Base-by-base conservation (phyloP, 1,140 invertebrate species). In the Ganaspis sp. region DNA sequence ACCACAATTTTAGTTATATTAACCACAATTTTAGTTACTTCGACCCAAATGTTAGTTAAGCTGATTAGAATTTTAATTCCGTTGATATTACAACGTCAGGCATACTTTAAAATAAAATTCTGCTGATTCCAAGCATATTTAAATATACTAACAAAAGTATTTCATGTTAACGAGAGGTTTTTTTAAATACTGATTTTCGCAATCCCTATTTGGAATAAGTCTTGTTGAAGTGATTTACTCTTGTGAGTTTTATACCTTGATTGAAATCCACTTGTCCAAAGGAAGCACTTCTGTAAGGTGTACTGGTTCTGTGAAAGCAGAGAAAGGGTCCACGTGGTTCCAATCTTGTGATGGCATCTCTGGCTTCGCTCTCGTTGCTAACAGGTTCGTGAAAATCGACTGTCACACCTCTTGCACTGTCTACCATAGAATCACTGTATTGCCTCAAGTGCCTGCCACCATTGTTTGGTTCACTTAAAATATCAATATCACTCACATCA, bases 261-360 rank as follows among this genome's bases (percentile, higher is more conserved):
- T 84, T 82, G 82, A 94, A 95, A 85, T 96, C 95, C 49, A 96
- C 95, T 88, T 96, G 96, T 0, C 96, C 96, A 83, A 97, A 96
- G 9, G 96, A 97, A 5, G 96, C 95, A 84, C 95, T 96, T 29
- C 96, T 92, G 80, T 94, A 95, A 3, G 95, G 94, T 42, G 81
- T 70, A 64, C 86, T 80, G 49, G 78, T 69, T 54, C 81, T 83
- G 21, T 84, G 87, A 78, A 79, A 86, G 70, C 76, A 80, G n/a
- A 83, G 80, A 58, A 86, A 84, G 83, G 89, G 49, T 86, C 89
- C 82, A 86, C 92, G 84, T 83, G 91, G 85, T 88, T 92, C 88
- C 77, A 89, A 69, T 42, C 86, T 85, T 8, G 85, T 78, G 12
- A 89, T 19, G 4, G 87, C 84, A 64, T 88, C 86, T 53, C 86